Evolutionary conservation across 2,797 vertebrate species (phyloP).

Genomic region (Carapus acus): DNA sequence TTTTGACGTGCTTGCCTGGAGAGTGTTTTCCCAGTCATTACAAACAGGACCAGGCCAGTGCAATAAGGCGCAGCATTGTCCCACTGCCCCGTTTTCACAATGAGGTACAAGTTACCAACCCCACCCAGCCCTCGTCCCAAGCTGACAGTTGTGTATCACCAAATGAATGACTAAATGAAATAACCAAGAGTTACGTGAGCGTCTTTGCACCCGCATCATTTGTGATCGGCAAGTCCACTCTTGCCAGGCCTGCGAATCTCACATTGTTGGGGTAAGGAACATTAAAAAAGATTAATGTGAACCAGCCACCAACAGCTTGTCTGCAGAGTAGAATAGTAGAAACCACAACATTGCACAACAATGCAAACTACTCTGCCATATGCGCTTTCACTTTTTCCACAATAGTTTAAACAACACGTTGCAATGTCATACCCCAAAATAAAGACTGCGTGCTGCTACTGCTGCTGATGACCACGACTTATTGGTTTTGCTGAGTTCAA

Average conservation of each 20-base stretch:
- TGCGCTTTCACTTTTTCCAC: too few relatives aligned
- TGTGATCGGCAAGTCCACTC: conserved; percentile 8
- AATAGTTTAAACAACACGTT: too few relatives aligned
- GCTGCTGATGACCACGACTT: neutral
- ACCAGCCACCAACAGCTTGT: neutral
- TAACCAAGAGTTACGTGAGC: neutral
- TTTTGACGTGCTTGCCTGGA: conserved; percentile 10
- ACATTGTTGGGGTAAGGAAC: too few relatives aligned
- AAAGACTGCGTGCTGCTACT: too few relatives aligned
- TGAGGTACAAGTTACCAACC: conserved; percentile 39
- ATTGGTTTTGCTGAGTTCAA: conserved; percentile 17
- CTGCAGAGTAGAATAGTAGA: too few relatives aligned
- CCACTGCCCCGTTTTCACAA: conserved; percentile 49
- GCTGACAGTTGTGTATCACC: conserved; percentile 17
- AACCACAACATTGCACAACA: too few relatives aligned
- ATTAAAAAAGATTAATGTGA: conserved; percentile 15
- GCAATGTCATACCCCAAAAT: too few relatives aligned
- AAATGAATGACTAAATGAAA: conserved; percentile 29
- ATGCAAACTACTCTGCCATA: too few relatives aligned
- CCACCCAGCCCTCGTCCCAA: neutral
- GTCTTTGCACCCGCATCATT: conserved; percentile 2
- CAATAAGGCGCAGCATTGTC: conserved; percentile 33
- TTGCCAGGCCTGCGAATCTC: too few relatives aligned
- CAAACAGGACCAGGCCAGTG: conserved; percentile 14
- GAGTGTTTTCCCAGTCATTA: conserved; percentile 29